These are phyloP conservation scores for Origma solitaria DNA, from an alignment of 2,113 vertebrate species.

Conservation along the genomic window DNA sequence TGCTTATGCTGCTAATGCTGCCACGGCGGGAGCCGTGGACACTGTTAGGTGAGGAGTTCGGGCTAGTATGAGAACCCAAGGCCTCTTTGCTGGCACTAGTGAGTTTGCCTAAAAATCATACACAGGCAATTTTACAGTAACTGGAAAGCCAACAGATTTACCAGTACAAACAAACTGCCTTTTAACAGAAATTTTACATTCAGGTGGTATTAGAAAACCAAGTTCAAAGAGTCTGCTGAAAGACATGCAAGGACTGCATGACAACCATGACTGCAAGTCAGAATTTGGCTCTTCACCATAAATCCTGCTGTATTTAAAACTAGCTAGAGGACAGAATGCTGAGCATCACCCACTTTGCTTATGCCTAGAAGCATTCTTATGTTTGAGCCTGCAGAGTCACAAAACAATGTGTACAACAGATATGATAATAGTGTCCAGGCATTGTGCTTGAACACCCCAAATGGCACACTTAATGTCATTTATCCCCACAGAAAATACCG, in stretches of 20 bases:
- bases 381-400: background rate
- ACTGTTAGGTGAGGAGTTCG: constrained; percentile 74
- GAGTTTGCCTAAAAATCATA: constrained; percentile 81
- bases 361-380: background rate
- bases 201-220: background rate
- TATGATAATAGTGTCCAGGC: background rate
- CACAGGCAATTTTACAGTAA: background rate
- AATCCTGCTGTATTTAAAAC: background rate
- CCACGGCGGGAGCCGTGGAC: constrained; percentile 83
- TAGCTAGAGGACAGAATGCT: background rate
- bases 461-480: background rate
- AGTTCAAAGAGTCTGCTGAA: background rate
- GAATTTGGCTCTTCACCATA: background rate
- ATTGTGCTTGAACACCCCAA: background rate
- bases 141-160: background rate
- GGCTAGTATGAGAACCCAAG: constrained; percentile 79
- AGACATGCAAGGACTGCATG: background rate
- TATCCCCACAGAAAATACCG: background rate
- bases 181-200: background rate
- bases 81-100: constrained; percentile 86
- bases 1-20: constrained; percentile 90
- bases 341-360: background rate
- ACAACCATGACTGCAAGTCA: background rate
- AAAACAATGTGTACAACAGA: background rate
- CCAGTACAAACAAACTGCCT: background rate